phyloP scores from a whole-genome alignment of 2,888 invertebrate species.

The Mythimna impura region DNA sequence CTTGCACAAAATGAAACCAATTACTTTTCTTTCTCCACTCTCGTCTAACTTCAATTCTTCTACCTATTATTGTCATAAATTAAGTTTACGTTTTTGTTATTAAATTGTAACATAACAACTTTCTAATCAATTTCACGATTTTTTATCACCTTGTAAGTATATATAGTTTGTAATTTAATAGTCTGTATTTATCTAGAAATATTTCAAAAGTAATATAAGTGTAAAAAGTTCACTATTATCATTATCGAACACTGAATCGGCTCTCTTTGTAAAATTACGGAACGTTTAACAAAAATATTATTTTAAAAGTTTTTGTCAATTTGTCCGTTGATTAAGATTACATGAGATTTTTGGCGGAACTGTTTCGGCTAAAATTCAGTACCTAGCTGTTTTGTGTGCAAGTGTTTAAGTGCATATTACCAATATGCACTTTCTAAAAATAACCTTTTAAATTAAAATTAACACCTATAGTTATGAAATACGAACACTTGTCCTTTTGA shows the following conservation, averaged over 20 bases:
- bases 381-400: too few species aligned
- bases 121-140: constrained; percentile 3
- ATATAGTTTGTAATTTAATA: too few species aligned
- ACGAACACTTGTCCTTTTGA: constrained; percentile 12
- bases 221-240: neutral
- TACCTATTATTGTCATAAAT: neutral
- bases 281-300: neutral
- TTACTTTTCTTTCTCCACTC: neutral
- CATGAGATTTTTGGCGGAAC: too few species aligned
- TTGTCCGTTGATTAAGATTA: neutral
- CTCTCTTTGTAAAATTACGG: neutral
- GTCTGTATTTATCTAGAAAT: too few species aligned
- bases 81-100: neutral
- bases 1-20: neutral
- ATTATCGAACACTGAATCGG: neutral
- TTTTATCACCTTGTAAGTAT: too few species aligned
- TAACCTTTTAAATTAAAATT: constrained; percentile 5
- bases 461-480: neutral
- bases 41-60: neutral
- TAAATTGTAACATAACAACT: neutral
- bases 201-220: too few species aligned
- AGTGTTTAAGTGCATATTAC: too few species aligned
- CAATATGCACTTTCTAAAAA: constrained; percentile 3
- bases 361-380: too few species aligned
- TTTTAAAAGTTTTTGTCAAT: neutral